These are phyloP conservation scores for Dendrolimus kikuchii DNA, from an alignment of 1,140 invertebrate genomes.

Conservation along the genomic window DNA sequence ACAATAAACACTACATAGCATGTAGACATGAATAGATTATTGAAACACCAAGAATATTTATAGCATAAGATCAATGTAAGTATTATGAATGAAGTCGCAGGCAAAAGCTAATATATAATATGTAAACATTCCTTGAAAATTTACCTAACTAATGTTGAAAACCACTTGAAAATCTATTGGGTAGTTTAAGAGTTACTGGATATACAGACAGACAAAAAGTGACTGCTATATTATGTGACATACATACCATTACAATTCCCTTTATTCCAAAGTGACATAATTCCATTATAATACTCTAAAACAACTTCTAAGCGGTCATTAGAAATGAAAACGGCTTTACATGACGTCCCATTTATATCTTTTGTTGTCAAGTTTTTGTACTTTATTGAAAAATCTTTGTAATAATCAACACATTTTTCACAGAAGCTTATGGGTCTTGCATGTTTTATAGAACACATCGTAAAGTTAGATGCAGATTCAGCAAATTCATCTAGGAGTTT, in stretches of 20 bases:
- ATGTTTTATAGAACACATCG: conserved; percentile 68
- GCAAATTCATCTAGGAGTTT: conserved; percentile 58
- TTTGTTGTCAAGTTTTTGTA: conserved; percentile 65
- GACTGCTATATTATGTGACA: background rate
- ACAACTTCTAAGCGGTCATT: conserved; percentile 72
- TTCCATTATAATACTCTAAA: conserved; percentile 65
- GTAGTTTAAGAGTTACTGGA: too few relatives aligned
- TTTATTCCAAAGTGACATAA: conserved; percentile 67
- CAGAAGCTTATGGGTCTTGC: conserved; percentile 72
- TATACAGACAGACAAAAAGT: too few relatives aligned
- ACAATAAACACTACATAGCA: too few relatives aligned
- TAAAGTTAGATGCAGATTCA: conserved; percentile 64
- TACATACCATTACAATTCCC: conserved; percentile 73
- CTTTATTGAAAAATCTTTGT: conserved; percentile 61
- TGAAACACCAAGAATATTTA: too few relatives aligned
- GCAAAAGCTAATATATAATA: too few relatives aligned
- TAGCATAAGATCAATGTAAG: too few relatives aligned
- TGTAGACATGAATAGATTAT: too few relatives aligned
- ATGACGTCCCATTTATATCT: conserved; percentile 64
- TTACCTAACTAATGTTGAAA: too few relatives aligned
- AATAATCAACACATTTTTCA: conserved; percentile 68
- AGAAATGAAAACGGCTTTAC: conserved; percentile 68
- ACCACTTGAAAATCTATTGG: too few relatives aligned
- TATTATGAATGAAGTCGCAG: too few relatives aligned
- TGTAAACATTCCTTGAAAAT: too few relatives aligned